phyloP scores from a whole-genome alignment of 2,888 invertebrate species.

The Trissolcus japonicus region DNA sequence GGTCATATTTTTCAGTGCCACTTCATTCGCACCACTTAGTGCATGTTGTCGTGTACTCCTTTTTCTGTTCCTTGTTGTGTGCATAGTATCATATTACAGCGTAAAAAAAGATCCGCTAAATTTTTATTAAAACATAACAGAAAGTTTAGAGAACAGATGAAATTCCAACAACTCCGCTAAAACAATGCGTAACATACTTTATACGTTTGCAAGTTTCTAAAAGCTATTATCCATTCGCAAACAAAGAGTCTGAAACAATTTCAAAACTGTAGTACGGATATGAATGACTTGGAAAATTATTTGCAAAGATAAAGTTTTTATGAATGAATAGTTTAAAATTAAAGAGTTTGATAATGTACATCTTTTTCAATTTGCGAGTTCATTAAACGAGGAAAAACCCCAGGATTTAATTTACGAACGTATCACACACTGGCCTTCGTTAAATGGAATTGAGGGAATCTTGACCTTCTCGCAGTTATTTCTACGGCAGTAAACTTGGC shows the following conservation, averaged over 20 bases:
- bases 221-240: not conserved
- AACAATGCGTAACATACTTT: conserved; percentile 46
- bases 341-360: too few species aligned
- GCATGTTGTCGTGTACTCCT: conserved; percentile 15
- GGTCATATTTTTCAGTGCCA: conserved; percentile 3
- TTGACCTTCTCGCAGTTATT: conserved; percentile 47
- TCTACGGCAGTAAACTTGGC: conserved; percentile 36
- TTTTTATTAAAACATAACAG: conserved; percentile 4
- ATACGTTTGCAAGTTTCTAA: conserved; percentile 1
- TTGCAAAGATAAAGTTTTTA: too few species aligned
- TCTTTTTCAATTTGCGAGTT: not conserved
- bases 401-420: conserved; percentile 20
- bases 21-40: conserved; percentile 42
- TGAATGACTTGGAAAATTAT: too few species aligned
- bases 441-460: conserved; percentile 35
- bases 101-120: not conserved
- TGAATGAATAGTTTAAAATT: too few species aligned
- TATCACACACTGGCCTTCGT: conserved; percentile 11
- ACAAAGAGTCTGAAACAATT: not conserved
- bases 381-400: not conserved
- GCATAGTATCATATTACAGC: too few species aligned
- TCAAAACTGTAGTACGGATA: not conserved
- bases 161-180: conserved; percentile 55
- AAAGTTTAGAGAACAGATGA: too few species aligned
- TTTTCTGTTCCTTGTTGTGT: conserved; percentile 17